A percentile compares a stretch with the other conserved stretches of the same genome.
Conservation (phyloP, 2,888 invertebrate species). For the Steromphala cineraria region DNA sequence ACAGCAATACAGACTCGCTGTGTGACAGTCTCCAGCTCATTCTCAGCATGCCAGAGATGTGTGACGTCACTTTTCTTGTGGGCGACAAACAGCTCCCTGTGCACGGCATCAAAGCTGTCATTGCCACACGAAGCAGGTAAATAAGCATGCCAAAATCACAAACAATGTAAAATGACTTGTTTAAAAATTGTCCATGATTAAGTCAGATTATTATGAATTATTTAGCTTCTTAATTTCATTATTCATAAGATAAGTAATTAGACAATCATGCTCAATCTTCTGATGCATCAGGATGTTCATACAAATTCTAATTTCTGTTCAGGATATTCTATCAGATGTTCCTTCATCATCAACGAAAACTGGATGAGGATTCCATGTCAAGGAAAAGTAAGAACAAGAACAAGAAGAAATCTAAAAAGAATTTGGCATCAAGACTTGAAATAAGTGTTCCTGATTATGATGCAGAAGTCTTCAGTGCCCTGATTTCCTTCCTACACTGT, state of each 20-base stretch:
- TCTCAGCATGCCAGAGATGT: neutral
- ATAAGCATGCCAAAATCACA: no score
- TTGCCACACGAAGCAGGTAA: constrained; percentile 9
- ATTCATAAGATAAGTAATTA: no score
- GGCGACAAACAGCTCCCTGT: neutral
- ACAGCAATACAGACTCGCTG: neutral
- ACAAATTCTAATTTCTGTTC: neutral
- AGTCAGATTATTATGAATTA: no score
- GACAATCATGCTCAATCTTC: no score
- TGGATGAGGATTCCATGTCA: neutral
- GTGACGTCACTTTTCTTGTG: constrained; percentile 12
- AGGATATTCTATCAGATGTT: constrained; percentile 7
- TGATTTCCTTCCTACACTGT: neutral
- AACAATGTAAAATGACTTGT: no score
- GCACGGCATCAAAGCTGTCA: neutral
- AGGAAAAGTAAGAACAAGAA: no score
- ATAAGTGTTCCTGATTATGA: neutral
- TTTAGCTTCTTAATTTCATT: no score
- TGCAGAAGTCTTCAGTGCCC: neutral
- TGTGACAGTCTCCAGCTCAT: neutral
- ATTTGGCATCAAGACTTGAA: neutral
- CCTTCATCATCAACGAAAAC: neutral
- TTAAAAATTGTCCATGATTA: no score
- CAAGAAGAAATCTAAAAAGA: neutral
- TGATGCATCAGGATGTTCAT: no score